These are phyloP conservation scores for Squalus acanthias DNA, from an alignment of 2,797 vertebrate genomes.

Conservation along the genomic window DNA sequence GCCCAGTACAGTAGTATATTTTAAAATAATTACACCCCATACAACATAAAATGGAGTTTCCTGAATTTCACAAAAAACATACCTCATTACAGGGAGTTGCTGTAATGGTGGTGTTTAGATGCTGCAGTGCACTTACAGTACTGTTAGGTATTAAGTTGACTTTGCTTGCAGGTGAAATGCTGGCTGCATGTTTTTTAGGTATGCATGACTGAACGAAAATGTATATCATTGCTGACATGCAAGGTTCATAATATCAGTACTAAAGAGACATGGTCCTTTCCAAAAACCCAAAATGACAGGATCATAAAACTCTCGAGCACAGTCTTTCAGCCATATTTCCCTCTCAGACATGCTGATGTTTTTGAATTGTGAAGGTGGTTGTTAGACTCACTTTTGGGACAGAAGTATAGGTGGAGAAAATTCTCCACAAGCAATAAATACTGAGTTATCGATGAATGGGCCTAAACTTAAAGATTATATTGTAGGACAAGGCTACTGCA, in stretches of 20 bases:
- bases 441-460: not conserved
- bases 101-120: not conserved
- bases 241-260: not conserved
- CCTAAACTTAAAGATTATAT: not conserved
- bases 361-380: not conserved
- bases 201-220: not conserved
- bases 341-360: not conserved
- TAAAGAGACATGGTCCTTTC: not conserved
- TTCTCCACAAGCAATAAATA: not conserved
- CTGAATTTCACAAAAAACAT: not conserved
- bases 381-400: too few species aligned
- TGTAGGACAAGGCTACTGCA: not conserved
- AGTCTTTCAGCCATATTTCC: not conserved
- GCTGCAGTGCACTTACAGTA: not conserved
- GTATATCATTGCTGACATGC: not conserved
- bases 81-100: not conserved
- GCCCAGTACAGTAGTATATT: not conserved
- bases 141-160: not conserved
- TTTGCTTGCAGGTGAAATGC: not conserved
- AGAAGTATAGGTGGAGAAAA: not conserved
- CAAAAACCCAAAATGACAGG: not conserved
- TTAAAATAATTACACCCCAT: not conserved
- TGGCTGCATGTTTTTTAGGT: conserved; percentile 9
- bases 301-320: not conserved
- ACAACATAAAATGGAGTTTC: not conserved